Evolutionary conservation across 2,888 invertebrate genomes (phyloP).

Genomic region (Agapostemon virescens): DNA sequence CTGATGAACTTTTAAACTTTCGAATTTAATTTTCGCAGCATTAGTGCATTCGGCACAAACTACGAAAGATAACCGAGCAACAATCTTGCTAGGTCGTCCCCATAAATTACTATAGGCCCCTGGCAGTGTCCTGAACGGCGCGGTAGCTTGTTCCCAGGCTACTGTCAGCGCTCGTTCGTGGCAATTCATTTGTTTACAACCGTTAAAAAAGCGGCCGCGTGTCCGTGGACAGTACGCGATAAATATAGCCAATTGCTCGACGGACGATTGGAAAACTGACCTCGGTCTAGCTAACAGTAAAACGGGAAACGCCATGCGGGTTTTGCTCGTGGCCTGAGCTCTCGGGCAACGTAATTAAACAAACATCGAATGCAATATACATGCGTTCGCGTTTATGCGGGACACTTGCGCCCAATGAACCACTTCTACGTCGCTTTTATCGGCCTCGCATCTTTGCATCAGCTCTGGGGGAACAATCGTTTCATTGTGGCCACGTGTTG

Average conservation of each 20-base stretch:
- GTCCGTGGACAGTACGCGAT: slow-evolving; percentile 13
- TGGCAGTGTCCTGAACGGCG: no score
- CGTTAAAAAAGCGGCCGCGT: neutral
- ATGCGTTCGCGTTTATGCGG: slow-evolving; percentile 6
- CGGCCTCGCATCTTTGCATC: slow-evolving; percentile 7
- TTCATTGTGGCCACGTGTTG: slow-evolving; percentile 20
- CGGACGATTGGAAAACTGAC: slow-evolving; percentile 46
- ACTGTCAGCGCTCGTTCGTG: neutral
- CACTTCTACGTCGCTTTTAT: slow-evolving; percentile 24
- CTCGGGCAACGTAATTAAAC: slow-evolving; percentile 34
- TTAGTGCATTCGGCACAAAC: no score
- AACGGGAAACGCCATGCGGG: slow-evolving; percentile 32
- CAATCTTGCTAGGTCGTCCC: neutral
- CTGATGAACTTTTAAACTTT: no score
- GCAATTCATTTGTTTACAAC: slow-evolving; percentile 16
- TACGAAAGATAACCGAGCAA: no score
- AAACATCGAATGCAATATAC: slow-evolving; percentile 16
- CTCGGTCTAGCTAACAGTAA: slow-evolving; percentile 32
- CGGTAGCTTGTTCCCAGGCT: neutral
- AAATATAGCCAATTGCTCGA: slow-evolving; percentile 40
- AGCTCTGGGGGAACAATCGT: slow-evolving; percentile 29
- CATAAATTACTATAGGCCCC: no score
- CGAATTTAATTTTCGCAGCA: no score
- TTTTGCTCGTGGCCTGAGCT: slow-evolving; percentile 2
- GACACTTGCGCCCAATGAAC: slow-evolving; percentile 27